Percentiles rank a stretch among this genome's conserved stretches.
Evolutionary conservation across 2,113 vertebrate genomes (phyloP).

Genomic region (Nycticryphes semicollaris): DNA sequence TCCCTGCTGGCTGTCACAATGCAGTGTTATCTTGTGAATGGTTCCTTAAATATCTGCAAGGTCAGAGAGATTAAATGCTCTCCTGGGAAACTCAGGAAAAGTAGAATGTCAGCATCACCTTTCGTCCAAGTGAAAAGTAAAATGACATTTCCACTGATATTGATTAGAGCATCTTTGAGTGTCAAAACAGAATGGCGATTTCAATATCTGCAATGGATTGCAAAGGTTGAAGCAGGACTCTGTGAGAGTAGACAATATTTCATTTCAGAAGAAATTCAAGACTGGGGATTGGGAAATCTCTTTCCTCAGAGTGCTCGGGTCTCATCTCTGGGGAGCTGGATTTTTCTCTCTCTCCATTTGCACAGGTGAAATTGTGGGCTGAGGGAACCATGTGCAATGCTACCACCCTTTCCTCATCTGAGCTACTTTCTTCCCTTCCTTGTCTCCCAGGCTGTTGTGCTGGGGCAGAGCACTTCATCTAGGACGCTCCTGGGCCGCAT

Average conservation of each 20-base stretch:
- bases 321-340: not conserved
- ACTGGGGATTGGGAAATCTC: not conserved
- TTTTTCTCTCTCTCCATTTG: not conserved
- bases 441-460: not conserved
- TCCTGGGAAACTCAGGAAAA: constrained; percentile 61
- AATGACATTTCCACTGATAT: constrained; percentile 72
- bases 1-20: constrained; percentile 47
- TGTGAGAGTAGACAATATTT: not conserved
- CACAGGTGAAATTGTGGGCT: not conserved
- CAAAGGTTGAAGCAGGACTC: constrained; percentile 9
- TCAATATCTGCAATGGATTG: constrained; percentile 24
- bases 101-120: constrained; percentile 70
- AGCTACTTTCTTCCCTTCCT: not conserved
- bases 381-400: not conserved
- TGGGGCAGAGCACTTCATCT: not conserved
- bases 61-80: constrained; percentile 69
- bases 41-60: constrained; percentile 69
- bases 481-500: not conserved
- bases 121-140: constrained; percentile 49
- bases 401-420: not conserved
- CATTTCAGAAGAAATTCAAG: not conserved
- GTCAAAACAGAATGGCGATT: constrained; percentile 28
- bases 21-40: constrained; percentile 45
- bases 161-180: constrained; percentile 35
- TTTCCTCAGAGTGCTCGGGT: not conserved